Base-by-base conservation (phyloP, 1,140 invertebrate genomes). In the Camponotus vicinus region DNA sequence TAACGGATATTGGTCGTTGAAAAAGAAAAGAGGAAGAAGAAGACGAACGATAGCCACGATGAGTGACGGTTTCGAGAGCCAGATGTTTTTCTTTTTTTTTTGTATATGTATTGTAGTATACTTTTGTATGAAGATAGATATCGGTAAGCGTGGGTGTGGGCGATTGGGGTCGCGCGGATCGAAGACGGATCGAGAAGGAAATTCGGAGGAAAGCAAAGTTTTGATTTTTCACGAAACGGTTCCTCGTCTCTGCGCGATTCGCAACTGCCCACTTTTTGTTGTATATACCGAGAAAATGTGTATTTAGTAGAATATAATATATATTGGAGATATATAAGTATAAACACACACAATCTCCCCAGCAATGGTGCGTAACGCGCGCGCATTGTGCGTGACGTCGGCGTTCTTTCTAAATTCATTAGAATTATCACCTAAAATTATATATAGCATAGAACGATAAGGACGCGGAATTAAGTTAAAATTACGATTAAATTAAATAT, bases 71-170 rank as follows among this genome's bases (percentile, higher is more conserved):
- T 71, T 82, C 45, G 45, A 32, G 32, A 59, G 8, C 3, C 18
- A 49, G 27, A 52, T 61, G 45, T 78, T 49, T 3, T 40, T 27
- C 27, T 27, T 6, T 40, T 63, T 90, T 90, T 91, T 93, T 94
- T 95, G 94, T 95, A 93, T 91, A 95, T 95, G 93, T 94, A 93
- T 79, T 95, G 94, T 95, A 94, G 94, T 87, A 93, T 94, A 94
- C 89, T 90, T 94, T 94, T 93, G 73, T 85, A 85, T 45, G 73
- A 78, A 85, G 40, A 57, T 78, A 45, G 3, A 52, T 40, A 63
- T 77, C 40, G 13, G 21, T 79, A 70, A 63, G 18, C 37, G 42
- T 34, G 11, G 37, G 27, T 73, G 27, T 73, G 80, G 40, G 55
- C 55, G 55, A 70, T 21, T 75, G 70, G 11, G 1, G 18, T 7